phyloP scores from a whole-genome alignment of 2,888 invertebrate genomes.

The Scelioninae gen. 1 region DNA sequence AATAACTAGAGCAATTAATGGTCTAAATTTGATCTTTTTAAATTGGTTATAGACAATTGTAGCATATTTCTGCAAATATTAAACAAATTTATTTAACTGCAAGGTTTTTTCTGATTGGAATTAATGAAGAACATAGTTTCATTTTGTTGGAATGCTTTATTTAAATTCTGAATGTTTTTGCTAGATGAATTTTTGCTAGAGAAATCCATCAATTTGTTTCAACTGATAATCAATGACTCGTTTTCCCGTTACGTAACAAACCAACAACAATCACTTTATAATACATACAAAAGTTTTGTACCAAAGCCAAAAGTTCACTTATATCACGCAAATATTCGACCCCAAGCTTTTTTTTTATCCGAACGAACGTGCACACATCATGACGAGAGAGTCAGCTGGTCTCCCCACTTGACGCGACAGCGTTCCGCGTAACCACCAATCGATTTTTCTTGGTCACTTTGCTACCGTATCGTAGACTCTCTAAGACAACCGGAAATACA shows the following conservation, averaged over 20 bases:
- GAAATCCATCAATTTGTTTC: background rate
- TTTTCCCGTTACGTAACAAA: conserved; percentile 29
- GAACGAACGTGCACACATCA: conserved; percentile 48
- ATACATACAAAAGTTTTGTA: conserved; percentile 28
- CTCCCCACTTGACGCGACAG: conserved; percentile 63
- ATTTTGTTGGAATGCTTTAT: too few relatives aligned
- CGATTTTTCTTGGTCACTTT: conserved; percentile 70
- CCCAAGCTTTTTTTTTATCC: conserved; percentile 57
- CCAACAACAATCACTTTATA: conserved; percentile 12
- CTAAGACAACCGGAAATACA: conserved; percentile 61
- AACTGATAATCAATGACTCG: conserved; percentile 1
- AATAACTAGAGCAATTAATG: too few relatives aligned
- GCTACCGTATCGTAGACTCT: conserved; percentile 62
- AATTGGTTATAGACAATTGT: too few relatives aligned
- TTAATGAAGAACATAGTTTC: too few relatives aligned
- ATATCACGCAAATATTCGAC: conserved; percentile 57
- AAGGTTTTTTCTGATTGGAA: too few relatives aligned
- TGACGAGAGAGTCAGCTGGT: conserved; percentile 48
- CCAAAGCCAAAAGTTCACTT: conserved; percentile 44
- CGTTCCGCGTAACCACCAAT: conserved; percentile 64
- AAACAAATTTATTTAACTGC: too few relatives aligned
- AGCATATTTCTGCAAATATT: too few relatives aligned
- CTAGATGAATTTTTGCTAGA: background rate
- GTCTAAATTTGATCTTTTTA: too few relatives aligned
- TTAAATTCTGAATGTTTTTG: too few relatives aligned